These are phyloP conservation scores for Cochlearius cochlearius DNA, from an alignment of 2,113 vertebrate species.

Conservation along the genomic window DNA sequence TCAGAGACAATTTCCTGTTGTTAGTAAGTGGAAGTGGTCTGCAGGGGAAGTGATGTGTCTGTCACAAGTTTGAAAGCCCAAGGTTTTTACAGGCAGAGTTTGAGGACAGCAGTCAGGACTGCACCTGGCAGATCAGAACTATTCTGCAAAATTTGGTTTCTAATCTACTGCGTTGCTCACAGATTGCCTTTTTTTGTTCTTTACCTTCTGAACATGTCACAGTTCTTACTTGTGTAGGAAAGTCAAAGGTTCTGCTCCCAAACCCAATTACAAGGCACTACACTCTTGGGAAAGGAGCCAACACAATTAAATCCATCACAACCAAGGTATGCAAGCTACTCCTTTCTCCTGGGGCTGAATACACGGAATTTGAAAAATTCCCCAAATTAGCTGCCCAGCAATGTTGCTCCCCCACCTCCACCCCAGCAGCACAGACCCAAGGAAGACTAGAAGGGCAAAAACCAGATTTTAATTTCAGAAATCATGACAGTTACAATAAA, in stretches of 20 bases:
- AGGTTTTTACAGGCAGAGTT: background rate
- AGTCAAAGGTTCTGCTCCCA: background rate
- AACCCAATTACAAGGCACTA: background rate
- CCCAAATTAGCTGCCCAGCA: background rate
- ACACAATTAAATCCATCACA: background rate
- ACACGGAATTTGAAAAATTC: background rate
- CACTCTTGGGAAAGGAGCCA: background rate
- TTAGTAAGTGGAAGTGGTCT: slow-evolving; percentile 24
- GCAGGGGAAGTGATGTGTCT: slow-evolving; percentile 7
- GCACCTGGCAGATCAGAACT: background rate
- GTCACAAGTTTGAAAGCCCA: slow-evolving; percentile 10
- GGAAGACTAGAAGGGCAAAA: background rate
- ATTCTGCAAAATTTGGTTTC: accelerated
- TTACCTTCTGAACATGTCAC: background rate
- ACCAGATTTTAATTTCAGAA: background rate
- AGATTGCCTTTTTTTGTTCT: background rate
- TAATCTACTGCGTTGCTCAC: background rate
- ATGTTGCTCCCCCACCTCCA: background rate
- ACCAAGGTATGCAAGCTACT: background rate
- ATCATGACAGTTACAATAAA: background rate
- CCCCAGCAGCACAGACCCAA: background rate
- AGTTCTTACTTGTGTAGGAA: background rate
- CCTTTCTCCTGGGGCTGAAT: background rate
- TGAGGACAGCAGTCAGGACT: background rate
- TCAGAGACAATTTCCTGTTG: background rate